Conservation (phyloP, 2,797 vertebrate genomes). For the Thalassophryne amazonica region DNA sequence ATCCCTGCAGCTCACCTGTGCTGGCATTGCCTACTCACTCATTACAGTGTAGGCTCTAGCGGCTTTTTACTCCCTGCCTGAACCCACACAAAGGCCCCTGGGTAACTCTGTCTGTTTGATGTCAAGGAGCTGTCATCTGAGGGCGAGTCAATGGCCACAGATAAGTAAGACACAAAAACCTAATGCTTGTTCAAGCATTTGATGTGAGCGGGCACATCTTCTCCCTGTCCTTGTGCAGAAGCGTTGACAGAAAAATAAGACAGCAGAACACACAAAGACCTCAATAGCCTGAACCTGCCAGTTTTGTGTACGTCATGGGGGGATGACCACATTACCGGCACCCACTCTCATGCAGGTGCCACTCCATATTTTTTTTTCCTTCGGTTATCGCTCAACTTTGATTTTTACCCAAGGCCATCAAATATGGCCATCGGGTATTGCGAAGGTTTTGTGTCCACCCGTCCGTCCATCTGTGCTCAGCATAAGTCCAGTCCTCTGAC, state of each 20-base stretch:
- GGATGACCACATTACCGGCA: no score
- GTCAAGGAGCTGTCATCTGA: constrained; percentile 60
- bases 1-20: constrained; percentile 72
- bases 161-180: constrained; percentile 36
- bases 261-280: background rate
- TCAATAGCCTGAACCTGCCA: background rate
- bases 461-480: no score
- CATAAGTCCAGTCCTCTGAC: no score
- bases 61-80: constrained; percentile 58
- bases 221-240: constrained; percentile 2
- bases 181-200: constrained; percentile 46
- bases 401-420: no score
- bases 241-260: constrained; percentile 52
- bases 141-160: constrained; percentile 31
- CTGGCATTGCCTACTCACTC: constrained; percentile 59
- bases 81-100: constrained; percentile 68
- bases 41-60: constrained; percentile 53
- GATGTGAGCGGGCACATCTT: constrained; percentile 36
- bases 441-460: no score
- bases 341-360: no score
- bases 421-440: no score
- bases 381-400: no score
- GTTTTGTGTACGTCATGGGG: background rate
- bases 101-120: constrained; percentile 70
- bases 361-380: no score